These are phyloP conservation scores for Athetis lepigone DNA, from an alignment of 2,888 invertebrate species.

Conservation along the genomic window DNA sequence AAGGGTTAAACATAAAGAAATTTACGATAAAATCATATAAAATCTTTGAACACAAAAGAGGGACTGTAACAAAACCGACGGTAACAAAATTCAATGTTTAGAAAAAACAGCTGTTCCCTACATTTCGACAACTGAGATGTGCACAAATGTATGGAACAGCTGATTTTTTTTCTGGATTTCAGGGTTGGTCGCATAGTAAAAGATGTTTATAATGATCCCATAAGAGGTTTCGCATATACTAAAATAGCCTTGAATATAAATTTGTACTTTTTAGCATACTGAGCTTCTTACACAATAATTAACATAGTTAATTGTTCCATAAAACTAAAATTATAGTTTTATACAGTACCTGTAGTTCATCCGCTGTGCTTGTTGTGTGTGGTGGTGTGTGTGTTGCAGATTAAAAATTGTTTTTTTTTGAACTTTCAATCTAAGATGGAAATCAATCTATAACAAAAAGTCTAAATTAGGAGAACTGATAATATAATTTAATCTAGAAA, in stretches of 20 bases:
- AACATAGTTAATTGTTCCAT: not conserved
- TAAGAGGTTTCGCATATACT: too few species aligned
- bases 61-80: too few species aligned
- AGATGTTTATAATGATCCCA: too few species aligned
- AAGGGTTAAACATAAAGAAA: not conserved
- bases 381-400: slow-evolving; percentile 1
- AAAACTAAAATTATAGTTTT: too few species aligned
- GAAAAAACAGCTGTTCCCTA: too few species aligned
- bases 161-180: too few species aligned
- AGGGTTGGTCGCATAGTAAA: too few species aligned
- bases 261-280: not conserved
- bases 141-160: too few species aligned
- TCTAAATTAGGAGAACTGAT: not conserved
- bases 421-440: not conserved
- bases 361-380: too few species aligned
- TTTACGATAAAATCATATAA: not conserved
- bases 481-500: slow-evolving; percentile 1
- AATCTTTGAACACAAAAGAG: not conserved
- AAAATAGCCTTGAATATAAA: not conserved
- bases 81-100: too few species aligned
- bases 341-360: too few species aligned
- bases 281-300: not conserved
- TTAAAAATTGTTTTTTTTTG: slow-evolving; percentile 2
- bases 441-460: slow-evolving; percentile 7
- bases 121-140: too few species aligned